phyloP scores from a whole-genome alignment of 2,113 vertebrate species.

The Urocitellus parryii region DNA sequence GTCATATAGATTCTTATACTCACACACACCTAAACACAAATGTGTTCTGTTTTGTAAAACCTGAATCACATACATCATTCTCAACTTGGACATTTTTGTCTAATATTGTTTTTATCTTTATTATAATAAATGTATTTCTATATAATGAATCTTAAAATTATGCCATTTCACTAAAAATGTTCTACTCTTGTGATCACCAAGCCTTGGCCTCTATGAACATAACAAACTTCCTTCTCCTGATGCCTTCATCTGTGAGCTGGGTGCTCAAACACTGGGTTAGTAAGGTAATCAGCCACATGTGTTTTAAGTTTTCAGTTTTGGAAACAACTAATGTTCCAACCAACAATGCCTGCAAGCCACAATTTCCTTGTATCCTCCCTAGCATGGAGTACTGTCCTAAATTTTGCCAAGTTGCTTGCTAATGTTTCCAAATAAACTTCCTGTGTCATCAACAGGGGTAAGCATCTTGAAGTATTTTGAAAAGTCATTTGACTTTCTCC shows the following conservation, averaged over 20 bases:
- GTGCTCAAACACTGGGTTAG: not conserved
- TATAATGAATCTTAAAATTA: not conserved
- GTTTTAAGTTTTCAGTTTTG: not conserved
- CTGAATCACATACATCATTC: not conserved
- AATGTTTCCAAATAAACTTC: not conserved
- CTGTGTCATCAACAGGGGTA: not conserved
- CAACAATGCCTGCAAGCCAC: not conserved
- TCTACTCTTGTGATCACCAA: not conserved
- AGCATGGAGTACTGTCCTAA: not conserved
- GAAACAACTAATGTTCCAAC: not conserved
- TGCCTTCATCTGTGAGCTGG: not conserved
- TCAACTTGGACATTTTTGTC: not conserved
- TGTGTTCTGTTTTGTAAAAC: not conserved
- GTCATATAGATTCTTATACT: not conserved
- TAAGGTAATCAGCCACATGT: not conserved
- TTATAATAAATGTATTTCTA: too few species aligned
- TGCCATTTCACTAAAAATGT: not conserved
- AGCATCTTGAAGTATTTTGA: not conserved
- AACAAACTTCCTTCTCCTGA: not conserved
- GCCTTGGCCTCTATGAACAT: not conserved
- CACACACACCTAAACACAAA: not conserved
- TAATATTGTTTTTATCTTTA: not conserved
- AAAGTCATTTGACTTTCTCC: not conserved
- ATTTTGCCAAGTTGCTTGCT: not conserved
- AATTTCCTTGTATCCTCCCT: not conserved